Evolutionary conservation across 2,113 vertebrate genomes (phyloP).

Genomic region (Plestiodon gilberti): DNA sequence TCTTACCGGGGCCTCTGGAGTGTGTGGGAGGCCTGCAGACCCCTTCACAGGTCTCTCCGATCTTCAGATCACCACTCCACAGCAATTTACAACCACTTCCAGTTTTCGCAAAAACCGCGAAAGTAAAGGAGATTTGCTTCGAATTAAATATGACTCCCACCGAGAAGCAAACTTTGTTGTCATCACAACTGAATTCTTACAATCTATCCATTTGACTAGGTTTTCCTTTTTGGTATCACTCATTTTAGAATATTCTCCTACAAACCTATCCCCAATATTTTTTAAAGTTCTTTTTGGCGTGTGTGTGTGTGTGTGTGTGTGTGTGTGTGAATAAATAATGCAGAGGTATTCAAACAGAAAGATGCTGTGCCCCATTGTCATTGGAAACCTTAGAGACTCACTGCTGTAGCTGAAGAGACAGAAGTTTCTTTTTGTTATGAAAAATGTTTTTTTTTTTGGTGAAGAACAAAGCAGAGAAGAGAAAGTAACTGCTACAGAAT

Average conservation of each 20-base stretch:
- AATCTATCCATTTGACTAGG: neutral
- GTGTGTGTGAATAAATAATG: constrained; percentile 17
- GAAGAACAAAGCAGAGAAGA: constrained; percentile 75
- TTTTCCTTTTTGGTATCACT: neutral
- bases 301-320: neutral
- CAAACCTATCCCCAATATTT: neutral
- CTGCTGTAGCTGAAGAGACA: constrained; percentile 61
- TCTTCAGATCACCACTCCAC: too few relatives aligned
- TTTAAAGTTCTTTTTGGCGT: constrained; percentile 2
- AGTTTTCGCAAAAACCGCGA: too few relatives aligned
- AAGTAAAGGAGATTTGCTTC: neutral
- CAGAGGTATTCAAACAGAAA: constrained; percentile 56
- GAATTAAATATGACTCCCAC: neutral
- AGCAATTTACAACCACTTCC: too few relatives aligned
- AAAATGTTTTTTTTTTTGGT: constrained; percentile 76
- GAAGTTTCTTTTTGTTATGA: constrained; percentile 71
- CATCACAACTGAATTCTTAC: neutral
- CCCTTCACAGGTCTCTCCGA: too few relatives aligned
- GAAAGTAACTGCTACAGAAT: constrained; percentile 74
- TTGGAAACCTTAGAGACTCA: constrained; percentile 68
- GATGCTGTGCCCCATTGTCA: constrained; percentile 62
- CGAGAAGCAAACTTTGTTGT: neutral
- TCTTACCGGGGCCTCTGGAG: too few relatives aligned
- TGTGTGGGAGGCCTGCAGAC: too few relatives aligned
- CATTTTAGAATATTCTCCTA: neutral